phyloP scores from a whole-genome alignment of 1,140 invertebrate genomes.

The Drosophila subpulchrella region DNA sequence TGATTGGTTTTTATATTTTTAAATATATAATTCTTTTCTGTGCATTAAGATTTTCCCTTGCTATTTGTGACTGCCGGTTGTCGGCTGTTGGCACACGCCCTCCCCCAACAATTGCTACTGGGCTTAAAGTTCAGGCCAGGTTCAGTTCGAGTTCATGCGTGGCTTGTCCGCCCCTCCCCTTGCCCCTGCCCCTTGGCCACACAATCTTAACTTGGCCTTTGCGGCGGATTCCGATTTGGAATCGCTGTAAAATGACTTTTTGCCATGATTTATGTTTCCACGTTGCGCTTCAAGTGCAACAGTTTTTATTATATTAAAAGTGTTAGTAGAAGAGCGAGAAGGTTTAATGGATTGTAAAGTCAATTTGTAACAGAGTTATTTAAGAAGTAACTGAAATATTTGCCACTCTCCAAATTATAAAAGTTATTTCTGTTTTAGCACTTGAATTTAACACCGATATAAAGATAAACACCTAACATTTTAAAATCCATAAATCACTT shows the following conservation, averaged over 20 bases:
- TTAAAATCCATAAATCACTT: too few relatives aligned
- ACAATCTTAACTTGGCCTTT: conserved; percentile 33
- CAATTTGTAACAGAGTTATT: background rate
- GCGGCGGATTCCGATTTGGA: conserved; percentile 32
- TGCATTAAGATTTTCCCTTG: conserved; percentile 46
- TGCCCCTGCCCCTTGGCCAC: background rate
- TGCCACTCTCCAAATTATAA: background rate
- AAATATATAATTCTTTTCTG: conserved; percentile 2
- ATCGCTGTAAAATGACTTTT: conserved; percentile 39
- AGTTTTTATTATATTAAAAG: conserved; percentile 27
- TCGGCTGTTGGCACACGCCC: conserved; percentile 40
- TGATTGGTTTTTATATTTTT: too few relatives aligned
- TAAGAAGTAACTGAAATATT: background rate
- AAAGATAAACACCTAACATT: too few relatives aligned
- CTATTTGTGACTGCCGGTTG: conserved; percentile 28
- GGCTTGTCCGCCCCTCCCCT: conserved; percentile 26
- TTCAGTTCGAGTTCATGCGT: conserved; percentile 47
- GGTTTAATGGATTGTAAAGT: background rate
- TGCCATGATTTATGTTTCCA: conserved; percentile 70
- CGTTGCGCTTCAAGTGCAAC: conserved; percentile 66
- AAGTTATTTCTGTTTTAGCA: too few relatives aligned
- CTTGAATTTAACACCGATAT: too few relatives aligned
- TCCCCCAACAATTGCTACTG: conserved; percentile 52
- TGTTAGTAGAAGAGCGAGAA: background rate
- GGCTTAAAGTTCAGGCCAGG: conserved; percentile 60